Conservation (phyloP, 2,888 invertebrate genomes). For the Vandiemenella viatica region DNA sequence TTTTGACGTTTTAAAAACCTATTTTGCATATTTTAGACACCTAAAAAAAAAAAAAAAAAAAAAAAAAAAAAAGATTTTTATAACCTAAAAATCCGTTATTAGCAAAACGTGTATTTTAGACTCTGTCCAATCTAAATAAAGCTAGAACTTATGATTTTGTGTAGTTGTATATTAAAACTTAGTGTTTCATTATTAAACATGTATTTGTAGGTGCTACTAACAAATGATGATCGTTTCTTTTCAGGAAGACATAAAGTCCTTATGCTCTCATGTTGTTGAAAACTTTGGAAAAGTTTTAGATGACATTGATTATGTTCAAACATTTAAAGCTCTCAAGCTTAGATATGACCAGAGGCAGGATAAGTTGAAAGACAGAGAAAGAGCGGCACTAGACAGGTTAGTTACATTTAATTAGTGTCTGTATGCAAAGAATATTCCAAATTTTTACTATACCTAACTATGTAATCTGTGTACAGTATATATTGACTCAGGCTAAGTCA, state of each 20-base stretch:
- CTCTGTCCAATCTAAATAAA: not conserved
- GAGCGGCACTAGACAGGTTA: conserved; percentile 56
- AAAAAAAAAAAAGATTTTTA: too few species aligned
- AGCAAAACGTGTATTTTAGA: too few species aligned
- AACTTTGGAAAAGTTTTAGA: conserved; percentile 90
- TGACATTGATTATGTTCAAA: conserved; percentile 93
- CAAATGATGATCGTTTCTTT: conserved; percentile 15
- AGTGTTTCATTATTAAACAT: not conserved
- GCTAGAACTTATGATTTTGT: not conserved
- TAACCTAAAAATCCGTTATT: too few species aligned
- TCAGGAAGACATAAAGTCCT: conserved; percentile 72
- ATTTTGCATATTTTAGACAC: too few species aligned
- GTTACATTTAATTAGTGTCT: conserved; percentile 16
- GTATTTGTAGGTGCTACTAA: not conserved
- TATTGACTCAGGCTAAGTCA: too few species aligned
- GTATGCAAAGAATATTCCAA: not conserved
- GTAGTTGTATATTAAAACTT: not conserved
- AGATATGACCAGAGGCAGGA: conserved; percentile 88
- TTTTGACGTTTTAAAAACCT: too few species aligned
- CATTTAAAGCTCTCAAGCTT: conserved; percentile 82
- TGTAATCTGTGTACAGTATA: too few species aligned
- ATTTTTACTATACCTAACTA: not conserved
- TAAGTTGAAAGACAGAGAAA: conserved; percentile 71
- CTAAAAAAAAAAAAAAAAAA: too few species aligned
- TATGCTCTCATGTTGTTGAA: conserved; percentile 89